These are phyloP conservation scores for Acanthochromis polyacanthus DNA, from an alignment of 2,113 vertebrate genomes.

Conservation along the genomic window DNA sequence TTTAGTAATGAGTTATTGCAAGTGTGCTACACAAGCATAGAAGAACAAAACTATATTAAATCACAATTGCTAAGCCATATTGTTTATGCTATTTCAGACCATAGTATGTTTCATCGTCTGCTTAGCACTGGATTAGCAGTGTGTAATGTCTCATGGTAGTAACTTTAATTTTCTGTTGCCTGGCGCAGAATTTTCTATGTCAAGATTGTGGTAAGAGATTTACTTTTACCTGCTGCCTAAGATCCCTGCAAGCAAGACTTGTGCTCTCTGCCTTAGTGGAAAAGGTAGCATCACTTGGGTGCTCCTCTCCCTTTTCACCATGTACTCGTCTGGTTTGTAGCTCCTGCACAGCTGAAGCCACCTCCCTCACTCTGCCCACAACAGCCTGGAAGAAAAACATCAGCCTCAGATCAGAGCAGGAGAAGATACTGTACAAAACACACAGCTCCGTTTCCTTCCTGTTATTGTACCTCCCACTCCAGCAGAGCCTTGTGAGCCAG, in stretches of 20 bases:
- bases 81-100: too few species aligned
- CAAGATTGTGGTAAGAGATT: background rate
- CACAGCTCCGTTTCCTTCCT: slow-evolving; percentile 1
- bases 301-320: slow-evolving; percentile 23
- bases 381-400: slow-evolving; percentile 79
- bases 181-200: too few species aligned
- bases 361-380: slow-evolving; percentile 80
- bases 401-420: slow-evolving; percentile 7
- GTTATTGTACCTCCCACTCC: slow-evolving; percentile 87
- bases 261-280: slow-evolving; percentile 63
- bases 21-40: too few species aligned
- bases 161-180: background rate
- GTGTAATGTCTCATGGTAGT: background rate
- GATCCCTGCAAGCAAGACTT: slow-evolving; percentile 67
- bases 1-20: too few species aligned
- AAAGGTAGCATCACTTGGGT: slow-evolving; percentile 57
- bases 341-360: slow-evolving; percentile 82
- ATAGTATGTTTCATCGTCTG: too few species aligned
- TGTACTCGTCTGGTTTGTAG: slow-evolving; percentile 71
- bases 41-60: too few species aligned
- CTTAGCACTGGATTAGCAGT: too few species aligned
- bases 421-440: background rate
- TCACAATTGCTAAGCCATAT: too few species aligned
- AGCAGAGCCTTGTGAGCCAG: slow-evolving; percentile 80
- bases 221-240: slow-evolving; percentile 85